Conservation (phyloP, 1,140 invertebrate species). For the Bradynema listronoti region DNA sequence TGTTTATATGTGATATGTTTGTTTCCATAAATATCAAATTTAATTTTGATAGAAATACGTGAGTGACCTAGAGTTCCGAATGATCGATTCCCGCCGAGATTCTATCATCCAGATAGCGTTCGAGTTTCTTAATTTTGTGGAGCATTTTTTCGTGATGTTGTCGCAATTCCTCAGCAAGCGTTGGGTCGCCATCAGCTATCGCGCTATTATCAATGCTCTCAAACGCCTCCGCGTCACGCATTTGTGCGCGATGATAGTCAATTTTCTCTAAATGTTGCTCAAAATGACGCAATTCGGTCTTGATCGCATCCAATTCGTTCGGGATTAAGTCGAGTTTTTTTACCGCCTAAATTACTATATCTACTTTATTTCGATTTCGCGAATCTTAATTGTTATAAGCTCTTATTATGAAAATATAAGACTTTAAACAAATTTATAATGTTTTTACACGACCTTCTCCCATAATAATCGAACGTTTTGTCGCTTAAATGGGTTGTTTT, state of each 20-base stretch:
- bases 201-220: constrained; percentile 4
- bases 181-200: constrained; percentile 5
- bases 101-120: constrained; percentile 31
- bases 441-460: constrained; percentile 18
- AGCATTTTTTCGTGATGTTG: constrained; percentile 24
- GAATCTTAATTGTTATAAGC: constrained; percentile 1
- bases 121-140: constrained; percentile 24
- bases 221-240: constrained; percentile 20
- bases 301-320: constrained; percentile 32
- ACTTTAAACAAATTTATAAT: not conserved
- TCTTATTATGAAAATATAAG: constrained; percentile 8
- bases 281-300: constrained; percentile 29
- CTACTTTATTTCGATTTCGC: not conserved
- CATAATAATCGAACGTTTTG: constrained; percentile 21
- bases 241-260: constrained; percentile 22
- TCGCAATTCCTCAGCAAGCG: constrained; percentile 9
- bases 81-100: not conserved
- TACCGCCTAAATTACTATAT: constrained; percentile 14
- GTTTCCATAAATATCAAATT: too few relatives aligned
- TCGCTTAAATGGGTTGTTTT: constrained; percentile 21
- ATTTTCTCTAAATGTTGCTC: constrained; percentile 24
- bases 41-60: too few relatives aligned
- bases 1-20: too few relatives aligned
- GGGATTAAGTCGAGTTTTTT: constrained; percentile 21
- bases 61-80: constrained; percentile 7